Base-by-base conservation (phyloP, 2,888 invertebrate genomes). In the Sesamia inferens region DNA sequence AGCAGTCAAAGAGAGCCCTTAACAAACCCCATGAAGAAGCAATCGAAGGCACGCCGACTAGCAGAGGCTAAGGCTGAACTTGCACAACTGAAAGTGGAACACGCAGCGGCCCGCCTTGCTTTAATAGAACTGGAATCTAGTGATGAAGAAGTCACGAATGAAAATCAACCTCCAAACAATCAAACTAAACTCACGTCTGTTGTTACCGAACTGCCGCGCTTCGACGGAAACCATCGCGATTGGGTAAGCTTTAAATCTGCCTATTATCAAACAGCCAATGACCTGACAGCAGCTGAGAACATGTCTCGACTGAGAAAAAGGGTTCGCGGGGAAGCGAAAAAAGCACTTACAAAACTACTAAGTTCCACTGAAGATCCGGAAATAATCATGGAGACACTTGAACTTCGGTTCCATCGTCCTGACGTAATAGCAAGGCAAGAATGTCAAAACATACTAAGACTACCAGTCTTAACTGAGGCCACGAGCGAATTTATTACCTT, bases 121-220 rank as follows among this genome's bases (percentile, higher is more conserved):
- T n/a, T 61, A 68, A 22, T 39, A 63, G 8, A 68, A 8, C 11
- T 48, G 13, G 48, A 62, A 68, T 63, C 64, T 7, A 63, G 10
- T 14, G 68, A 68, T 62, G 47, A 39, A 24, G 48, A 64, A 64
- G 19, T 31, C 24, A 13, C 24, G 5, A n/a, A 39, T 48, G 48
- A 48, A 48, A 48, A 6, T 7, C 48, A 48, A 19, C 19, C 8
- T 19, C 19, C 51, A 3, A n/a, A 10, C 54, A 11, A 16, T 6
- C 5, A 65, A 51, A 65, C 14, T 39, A 31, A 61, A 8, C 2
- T 22, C n/a, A n/a, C 11, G n/a, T 8, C 47, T 11, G 16, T 39
- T 11, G 10, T 13, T 0, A 22, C 5, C n/a, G 24, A n/a, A 47
- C 24, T 47, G n/a, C 67, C 24, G 2, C 14, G 14, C n/a, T 58